Percentiles rank a stretch among this genome's conserved stretches.
phyloP scores from a whole-genome alignment of 2,113 vertebrate species.

The Xiphias gladius region DNA sequence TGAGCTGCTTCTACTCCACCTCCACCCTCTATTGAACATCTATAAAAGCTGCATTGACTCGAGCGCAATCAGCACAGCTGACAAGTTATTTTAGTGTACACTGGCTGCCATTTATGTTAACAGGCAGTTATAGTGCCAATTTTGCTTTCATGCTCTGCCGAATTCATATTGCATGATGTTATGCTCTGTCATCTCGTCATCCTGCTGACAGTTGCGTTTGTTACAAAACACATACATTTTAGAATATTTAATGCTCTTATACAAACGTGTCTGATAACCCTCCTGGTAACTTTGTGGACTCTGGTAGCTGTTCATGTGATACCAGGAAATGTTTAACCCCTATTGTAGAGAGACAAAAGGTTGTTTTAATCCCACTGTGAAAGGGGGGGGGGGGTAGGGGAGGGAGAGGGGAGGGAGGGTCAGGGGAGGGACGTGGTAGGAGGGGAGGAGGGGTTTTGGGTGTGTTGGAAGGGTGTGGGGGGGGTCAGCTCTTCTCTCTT shows the following conservation, averaged over 20 bases:
- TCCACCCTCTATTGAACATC: conserved; percentile 69
- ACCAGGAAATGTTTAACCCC: conserved; percentile 91
- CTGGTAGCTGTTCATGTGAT: conserved; percentile 83
- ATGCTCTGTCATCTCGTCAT: conserved; percentile 44
- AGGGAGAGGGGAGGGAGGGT: conserved; percentile 51
- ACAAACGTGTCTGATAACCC: conserved; percentile 23
- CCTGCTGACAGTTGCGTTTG: not conserved
- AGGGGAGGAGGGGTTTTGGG: conserved; percentile 71
- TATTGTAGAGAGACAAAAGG: conserved; percentile 92
- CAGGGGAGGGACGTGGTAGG: conserved; percentile 57
- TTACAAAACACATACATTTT: conserved; percentile 60
- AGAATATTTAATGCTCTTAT: conserved; percentile 41
- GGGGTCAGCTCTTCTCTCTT: conserved; percentile 49
- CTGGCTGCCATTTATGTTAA: conserved; percentile 54
- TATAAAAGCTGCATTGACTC: conserved; percentile 40
- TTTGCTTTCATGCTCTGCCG: conserved; percentile 65
- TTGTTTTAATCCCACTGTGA: conserved; percentile 89
- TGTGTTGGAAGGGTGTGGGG: conserved; percentile 42
- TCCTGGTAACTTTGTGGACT: conserved; percentile 65
- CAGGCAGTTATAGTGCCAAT: conserved; percentile 53
- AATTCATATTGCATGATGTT: conserved; percentile 46
- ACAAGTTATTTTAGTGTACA: conserved; percentile 52
- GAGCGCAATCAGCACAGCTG: conserved; percentile 49
- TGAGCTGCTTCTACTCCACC: conserved; percentile 50
- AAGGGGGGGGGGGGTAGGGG: conserved; percentile 68